phyloP scores from a whole-genome alignment of 1,140 invertebrate genomes.

The Aphelinus atriplicis region DNA sequence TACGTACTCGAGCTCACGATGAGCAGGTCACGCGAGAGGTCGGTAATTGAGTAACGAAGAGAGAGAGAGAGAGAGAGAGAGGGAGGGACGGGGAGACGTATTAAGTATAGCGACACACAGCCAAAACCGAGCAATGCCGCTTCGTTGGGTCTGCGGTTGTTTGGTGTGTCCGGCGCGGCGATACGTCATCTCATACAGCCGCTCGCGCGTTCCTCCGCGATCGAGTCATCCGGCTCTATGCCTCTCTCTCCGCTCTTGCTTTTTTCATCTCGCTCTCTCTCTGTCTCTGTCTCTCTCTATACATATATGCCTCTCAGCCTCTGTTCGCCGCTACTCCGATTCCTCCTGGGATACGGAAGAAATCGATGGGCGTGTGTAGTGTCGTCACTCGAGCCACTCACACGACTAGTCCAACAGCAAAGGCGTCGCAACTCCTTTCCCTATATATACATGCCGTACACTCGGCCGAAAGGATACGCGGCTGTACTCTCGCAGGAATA shows the following conservation, averaged over 20 bases:
- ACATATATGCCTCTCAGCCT: not conserved
- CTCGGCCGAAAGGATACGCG: not conserved
- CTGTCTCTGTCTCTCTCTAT: too few species aligned
- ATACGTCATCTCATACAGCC: too few species aligned
- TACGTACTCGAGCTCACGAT: constrained; percentile 1
- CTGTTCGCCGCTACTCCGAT: not conserved
- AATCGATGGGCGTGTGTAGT: not conserved
- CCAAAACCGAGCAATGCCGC: not conserved
- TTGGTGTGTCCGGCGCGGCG: not conserved
- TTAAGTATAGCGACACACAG: not conserved
- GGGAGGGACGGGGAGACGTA: not conserved
- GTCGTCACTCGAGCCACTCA: not conserved
- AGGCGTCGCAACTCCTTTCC: too few species aligned
- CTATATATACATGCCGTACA: too few species aligned
- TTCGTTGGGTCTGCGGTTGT: too few species aligned
- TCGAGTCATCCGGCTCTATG: constrained; percentile 8
- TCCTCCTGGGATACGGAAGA: too few species aligned
- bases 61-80: constrained; percentile 18
- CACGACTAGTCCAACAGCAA: too few species aligned
- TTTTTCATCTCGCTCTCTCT: too few species aligned
- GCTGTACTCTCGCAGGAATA: not conserved
- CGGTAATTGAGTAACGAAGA: constrained; percentile 18
- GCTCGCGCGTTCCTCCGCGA: constrained; percentile 8
- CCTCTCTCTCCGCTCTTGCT: not conserved
- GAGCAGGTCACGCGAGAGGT: constrained; percentile 12